Percentiles rank a stretch among this genome's conserved stretches.
phyloP scores from a whole-genome alignment of 2,888 invertebrate species.

The Quadroppia sp. region DNA sequence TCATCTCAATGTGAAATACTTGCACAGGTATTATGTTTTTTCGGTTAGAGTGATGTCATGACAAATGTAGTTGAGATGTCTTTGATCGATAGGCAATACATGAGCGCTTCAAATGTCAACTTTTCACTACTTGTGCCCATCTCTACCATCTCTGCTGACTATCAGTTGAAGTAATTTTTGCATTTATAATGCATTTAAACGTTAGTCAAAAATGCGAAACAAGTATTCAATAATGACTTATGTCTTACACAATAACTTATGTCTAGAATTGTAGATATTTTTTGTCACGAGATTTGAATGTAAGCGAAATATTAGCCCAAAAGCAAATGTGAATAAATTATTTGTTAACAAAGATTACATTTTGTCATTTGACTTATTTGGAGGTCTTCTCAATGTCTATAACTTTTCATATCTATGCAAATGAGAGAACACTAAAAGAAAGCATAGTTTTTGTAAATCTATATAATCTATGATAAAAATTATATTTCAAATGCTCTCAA shows the following conservation, averaged over 20 bases:
- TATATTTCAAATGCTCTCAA: too few relatives aligned
- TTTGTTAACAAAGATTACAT: not conserved
- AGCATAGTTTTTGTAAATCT: too few relatives aligned
- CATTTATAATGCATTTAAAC: not conserved
- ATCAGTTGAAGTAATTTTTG: not conserved
- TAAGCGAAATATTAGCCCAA: constrained; percentile 1
- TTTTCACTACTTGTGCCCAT: constrained; percentile 11
- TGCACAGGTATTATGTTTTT: constrained; percentile 12
- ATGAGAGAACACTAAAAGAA: not conserved
- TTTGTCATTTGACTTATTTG: not conserved
- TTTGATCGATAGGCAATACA: not conserved
- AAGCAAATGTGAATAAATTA: constrained; percentile 27
- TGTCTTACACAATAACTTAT: not conserved
- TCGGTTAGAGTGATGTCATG: constrained; percentile 1
- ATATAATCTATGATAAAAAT: too few relatives aligned
- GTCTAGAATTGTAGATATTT: constrained; percentile 17
- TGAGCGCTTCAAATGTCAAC: not conserved
- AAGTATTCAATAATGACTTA: not conserved
- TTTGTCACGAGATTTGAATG: constrained; percentile 1
- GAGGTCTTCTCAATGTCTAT: not conserved
- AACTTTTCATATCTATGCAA: not conserved
- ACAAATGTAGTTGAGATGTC: constrained; percentile 4
- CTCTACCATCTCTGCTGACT: constrained; percentile 23
- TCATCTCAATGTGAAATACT: constrained; percentile 18
- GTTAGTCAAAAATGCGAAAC: not conserved